Conservation (phyloP, 2,797 vertebrate species). For the Heteromormyrus szaboi region DNA sequence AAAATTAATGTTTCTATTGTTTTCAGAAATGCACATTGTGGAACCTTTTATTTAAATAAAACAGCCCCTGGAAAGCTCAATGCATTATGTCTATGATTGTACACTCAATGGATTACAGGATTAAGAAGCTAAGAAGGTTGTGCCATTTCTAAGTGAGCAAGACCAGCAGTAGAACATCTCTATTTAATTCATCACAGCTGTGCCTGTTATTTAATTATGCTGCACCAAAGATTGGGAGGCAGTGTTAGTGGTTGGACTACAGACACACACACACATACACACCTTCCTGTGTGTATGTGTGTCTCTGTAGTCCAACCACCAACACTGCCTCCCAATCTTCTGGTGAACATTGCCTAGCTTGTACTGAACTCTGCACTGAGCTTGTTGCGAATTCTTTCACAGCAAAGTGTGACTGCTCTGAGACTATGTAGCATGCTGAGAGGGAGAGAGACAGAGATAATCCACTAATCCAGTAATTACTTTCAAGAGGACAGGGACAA, state of each 20-base stretch:
- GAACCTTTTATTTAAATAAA: conserved; percentile 45
- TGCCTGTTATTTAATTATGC: conserved; percentile 22
- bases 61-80: conserved; percentile 42
- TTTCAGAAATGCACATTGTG: conserved; percentile 20
- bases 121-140: conserved; percentile 72
- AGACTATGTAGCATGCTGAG: conserved; percentile 12
- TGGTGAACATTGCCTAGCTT: conserved; percentile 9
- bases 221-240: conserved; percentile 64
- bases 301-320: too few relatives aligned
- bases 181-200: conserved; percentile 48
- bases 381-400: conserved; percentile 35
- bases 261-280: conserved; percentile 22
- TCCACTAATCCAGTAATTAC: neutral
- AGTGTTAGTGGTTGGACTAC: neutral
- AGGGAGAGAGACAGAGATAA: conserved; percentile 1
- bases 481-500: neutral
- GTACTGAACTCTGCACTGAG: conserved; percentile 28
- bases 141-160: conserved; percentile 67
- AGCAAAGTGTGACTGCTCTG: conserved; percentile 30
- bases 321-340: neutral
- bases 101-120: conserved; percentile 77
- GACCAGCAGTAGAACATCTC: conserved; percentile 50
- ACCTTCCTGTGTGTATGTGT: neutral
- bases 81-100: conserved; percentile 54
- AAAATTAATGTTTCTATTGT: neutral